Evolutionary conservation across 1,140 invertebrate genomes (phyloP), one percentile per base, ranked within the genome.

Genomic region (Drosophila cardini): DNA sequence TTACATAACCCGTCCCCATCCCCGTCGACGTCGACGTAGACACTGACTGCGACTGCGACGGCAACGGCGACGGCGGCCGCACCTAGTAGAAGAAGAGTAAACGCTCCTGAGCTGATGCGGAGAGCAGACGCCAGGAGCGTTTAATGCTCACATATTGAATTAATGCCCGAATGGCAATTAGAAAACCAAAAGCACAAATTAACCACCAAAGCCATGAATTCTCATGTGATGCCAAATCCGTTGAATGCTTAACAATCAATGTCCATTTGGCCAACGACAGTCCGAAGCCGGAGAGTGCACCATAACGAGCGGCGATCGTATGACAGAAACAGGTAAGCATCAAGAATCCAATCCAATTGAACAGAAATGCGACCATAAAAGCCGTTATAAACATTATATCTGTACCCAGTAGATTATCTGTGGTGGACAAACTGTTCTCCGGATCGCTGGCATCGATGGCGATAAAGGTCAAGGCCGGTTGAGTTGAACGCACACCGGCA

Each of bases 341-440:
- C 56, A 98, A 93, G 91, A 98, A 98, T 52, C 98, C 98, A 90
- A 98, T 97, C 98, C 97, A 98, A 93, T 98, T 98, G 93, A 98
- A 98, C 26, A 97, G 93, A 92, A 97, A 97, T 74, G 96, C 95
- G 91, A 97, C 96, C 90, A 97, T 95, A 92, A 98, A 98, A 32
- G 96, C 96, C 63, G 96, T 96, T 72, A 97, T 95, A 91, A 98
- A 97, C 95, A 97, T 97, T 74, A 97, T 95, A 92, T 97, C 97
- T 40, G 96, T 98, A 45, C 97, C 97, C 9, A 98, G 94, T 58
- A 96, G 93, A 90, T 95, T 96, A 87, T 97, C 96, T 21, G 94
- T 96, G 18, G 73, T 86, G 10, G 77, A 80, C 90, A 96, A 95
- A n/a, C 94, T 93, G 75, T 96, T 95, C 40, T 94, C 94, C 40